These are phyloP conservation scores for Meliscaeva auricollis DNA, from an alignment of 2,888 invertebrate genomes.

Conservation along the genomic window DNA sequence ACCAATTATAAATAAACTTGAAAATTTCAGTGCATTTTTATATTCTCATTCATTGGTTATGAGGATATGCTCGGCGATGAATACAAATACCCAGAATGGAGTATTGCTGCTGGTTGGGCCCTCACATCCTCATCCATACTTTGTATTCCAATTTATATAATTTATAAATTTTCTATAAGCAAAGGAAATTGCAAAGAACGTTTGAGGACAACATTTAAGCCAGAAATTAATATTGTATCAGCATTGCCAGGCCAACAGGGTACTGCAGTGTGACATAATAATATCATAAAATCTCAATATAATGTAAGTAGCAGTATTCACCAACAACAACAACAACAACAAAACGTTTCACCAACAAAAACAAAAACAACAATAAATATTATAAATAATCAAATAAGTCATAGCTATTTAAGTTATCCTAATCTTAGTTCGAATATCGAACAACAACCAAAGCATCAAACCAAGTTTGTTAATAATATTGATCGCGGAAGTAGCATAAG, in stretches of 20 bases:
- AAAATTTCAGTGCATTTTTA: conserved; percentile 88
- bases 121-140: conserved; percentile 93
- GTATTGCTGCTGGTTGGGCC: conserved; percentile 91
- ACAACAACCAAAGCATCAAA: conserved; percentile 46
- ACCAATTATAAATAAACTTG: not conserved
- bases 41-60: conserved; percentile 92
- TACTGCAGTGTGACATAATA: conserved; percentile 84
- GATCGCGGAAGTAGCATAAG: conserved; percentile 64
- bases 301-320: conserved; percentile 57
- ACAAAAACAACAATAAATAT: conserved; percentile 60
- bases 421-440: conserved; percentile 57
- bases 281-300: conserved; percentile 73
- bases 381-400: conserved; percentile 60
- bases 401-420: conserved; percentile 56
- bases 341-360: conserved; percentile 71
- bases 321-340: conserved; percentile 49
- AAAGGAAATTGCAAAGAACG: conserved; percentile 85
- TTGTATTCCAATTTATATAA: conserved; percentile 93
- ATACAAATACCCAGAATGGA: conserved; percentile 92
- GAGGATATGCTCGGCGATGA: conserved; percentile 91
- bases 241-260: conserved; percentile 83
- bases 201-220: conserved; percentile 80
- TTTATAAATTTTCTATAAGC: conserved; percentile 90
- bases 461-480: conserved; percentile 42
- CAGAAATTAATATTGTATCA: conserved; percentile 80